These are phyloP conservation scores for Ashinkailepas kermadecensis DNA, from an alignment of 2,888 invertebrate species.

Conservation along the genomic window DNA sequence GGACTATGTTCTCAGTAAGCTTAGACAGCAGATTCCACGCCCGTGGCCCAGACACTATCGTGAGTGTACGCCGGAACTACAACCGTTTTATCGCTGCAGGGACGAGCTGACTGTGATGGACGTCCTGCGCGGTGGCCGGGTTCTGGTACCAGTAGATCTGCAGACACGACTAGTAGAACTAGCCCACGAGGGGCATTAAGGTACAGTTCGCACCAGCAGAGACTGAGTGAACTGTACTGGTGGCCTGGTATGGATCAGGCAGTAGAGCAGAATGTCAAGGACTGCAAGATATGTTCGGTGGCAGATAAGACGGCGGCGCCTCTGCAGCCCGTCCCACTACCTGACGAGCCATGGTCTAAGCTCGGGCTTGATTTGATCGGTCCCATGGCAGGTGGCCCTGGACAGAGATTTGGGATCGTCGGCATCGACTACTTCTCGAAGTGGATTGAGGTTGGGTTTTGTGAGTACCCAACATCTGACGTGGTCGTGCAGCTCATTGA, in stretches of 20 bases:
- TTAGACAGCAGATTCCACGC: background rate
- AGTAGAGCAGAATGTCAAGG: background rate
- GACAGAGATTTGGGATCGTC: background rate
- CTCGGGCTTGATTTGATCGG: background rate
- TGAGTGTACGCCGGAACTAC: background rate
- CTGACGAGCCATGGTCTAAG: background rate
- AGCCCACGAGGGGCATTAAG: background rate
- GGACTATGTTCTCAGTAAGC: background rate
- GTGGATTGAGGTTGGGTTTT: background rate
- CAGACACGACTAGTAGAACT: background rate
- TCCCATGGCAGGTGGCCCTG: background rate
- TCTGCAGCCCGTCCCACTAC: background rate
- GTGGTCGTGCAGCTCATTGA: background rate
- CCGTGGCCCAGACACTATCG: no score
- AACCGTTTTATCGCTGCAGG: background rate
- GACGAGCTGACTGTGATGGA: no score
- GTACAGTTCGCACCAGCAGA: background rate
- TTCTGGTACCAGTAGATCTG: background rate
- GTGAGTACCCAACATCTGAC: background rate
- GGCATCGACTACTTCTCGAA: background rate
- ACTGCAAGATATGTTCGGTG: background rate
- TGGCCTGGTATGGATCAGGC: no score
- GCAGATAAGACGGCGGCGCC: background rate
- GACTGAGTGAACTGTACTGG: background rate
- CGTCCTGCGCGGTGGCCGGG: constrained; percentile 1